Evolutionary conservation across 2,113 vertebrate genomes (phyloP), one percentile per base, ranked within the genome.

Genomic region (Passer domesticus): DNA sequence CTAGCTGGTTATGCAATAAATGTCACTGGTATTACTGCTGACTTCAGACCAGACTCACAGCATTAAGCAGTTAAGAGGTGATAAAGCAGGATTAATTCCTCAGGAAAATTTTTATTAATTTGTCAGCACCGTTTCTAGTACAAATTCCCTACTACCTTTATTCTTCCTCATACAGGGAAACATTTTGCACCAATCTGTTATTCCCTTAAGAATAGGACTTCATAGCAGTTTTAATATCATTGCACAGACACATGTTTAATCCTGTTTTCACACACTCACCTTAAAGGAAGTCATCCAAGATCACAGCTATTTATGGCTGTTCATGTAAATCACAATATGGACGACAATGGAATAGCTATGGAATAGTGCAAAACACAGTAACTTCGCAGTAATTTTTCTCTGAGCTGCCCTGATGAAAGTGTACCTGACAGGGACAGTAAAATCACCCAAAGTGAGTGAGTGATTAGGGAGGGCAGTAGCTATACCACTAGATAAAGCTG

Each of bases 31-130:
- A 95, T 95, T 91, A 94, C 80, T 92, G 87, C 85, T 97, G 88
- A 89, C 77, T 96, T 97, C 81, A 95, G 90, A 96, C 97, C 98
- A 92, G 91, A 97, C 97, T 98, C 90, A 72, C 86, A 93, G 86
- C 90, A 95, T 91, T 97, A 98, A 98, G 96, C 94, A 94, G 97
- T 96, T 97, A 97, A 97, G 97, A 96, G 95, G 96, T 98, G 98
- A 98, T 97, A 97, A 98, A 95, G 95, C 60, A 89, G 96, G 97
- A 98, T 98, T 98, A 98, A 95, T 95, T 91, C 95, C 95, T 73
- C 83, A 94, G 55, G 70, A 90, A 95, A 95, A 92, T 55, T 95
- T 92, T 90, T 37, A 96, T 90, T 89, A 50, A 67, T 91, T 84
- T 56, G 56, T 82, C 68, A 76, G 79, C 23, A 75, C 49, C 92